Conservation (phyloP, 2,113 vertebrate species). For the Saimiri boliviensis region DNA sequence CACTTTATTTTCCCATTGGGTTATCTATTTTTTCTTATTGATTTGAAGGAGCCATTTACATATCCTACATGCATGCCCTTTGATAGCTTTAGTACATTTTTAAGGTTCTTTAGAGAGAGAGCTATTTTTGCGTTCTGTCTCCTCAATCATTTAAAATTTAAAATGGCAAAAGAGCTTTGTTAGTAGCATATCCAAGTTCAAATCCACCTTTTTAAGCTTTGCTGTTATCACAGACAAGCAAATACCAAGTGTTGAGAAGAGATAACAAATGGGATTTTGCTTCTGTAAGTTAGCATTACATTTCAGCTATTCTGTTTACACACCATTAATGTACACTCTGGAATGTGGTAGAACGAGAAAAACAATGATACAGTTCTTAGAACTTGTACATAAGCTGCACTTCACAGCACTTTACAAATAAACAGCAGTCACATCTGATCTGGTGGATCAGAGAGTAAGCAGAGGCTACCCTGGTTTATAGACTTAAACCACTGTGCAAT, state of each 20-base stretch:
- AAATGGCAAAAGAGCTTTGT: not conserved
- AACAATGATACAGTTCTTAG: not conserved
- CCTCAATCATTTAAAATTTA: not conserved
- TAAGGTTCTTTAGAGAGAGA: not conserved
- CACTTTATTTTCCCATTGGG: not conserved
- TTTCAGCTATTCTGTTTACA: slow-evolving; percentile 17
- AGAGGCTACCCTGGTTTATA: not conserved
- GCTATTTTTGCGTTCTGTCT: not conserved
- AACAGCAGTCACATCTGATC: not conserved
- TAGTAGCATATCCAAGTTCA: not conserved
- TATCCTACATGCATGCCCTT: not conserved
- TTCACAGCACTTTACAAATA: not conserved
- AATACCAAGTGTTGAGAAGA: not conserved
- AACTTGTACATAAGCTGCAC: not conserved
- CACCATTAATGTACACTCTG: not conserved
- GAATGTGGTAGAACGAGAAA: not conserved
- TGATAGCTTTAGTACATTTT: not conserved
- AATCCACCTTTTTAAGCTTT: not conserved
- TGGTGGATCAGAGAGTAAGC: not conserved
- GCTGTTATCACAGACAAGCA: not conserved
- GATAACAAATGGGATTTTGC: not conserved
- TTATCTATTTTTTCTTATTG: not conserved
- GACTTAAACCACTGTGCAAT: not conserved
- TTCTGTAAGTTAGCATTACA: not conserved
- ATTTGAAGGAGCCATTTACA: slow-evolving; percentile 22